phyloP scores from a whole-genome alignment of 2,113 vertebrate genomes.

The Gobius niger region DNA sequence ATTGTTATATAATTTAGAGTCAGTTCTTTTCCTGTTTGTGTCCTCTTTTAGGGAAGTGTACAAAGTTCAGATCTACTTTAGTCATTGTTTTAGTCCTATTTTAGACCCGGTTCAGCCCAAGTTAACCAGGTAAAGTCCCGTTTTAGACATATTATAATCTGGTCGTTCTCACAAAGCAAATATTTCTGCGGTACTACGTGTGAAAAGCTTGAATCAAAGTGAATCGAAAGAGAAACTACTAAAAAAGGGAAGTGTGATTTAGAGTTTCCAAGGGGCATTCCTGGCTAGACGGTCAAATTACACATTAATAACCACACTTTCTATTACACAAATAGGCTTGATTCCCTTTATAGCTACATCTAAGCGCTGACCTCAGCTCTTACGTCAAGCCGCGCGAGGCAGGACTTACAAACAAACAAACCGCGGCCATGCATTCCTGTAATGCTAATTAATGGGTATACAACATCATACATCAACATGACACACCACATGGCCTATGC shows the following conservation, averaged over 20 bases:
- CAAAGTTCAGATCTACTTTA: too few species aligned
- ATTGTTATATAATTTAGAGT: too few species aligned
- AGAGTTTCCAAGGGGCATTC: not conserved
- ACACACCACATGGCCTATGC: constrained; percentile 30
- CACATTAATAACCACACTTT: not conserved
- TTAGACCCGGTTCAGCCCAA: too few species aligned
- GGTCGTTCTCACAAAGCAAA: too few species aligned
- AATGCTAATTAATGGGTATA: constrained; percentile 34
- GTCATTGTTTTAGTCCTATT: too few species aligned
- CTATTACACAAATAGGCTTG: not conserved
- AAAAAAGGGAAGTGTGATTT: not conserved
- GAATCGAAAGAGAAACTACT: not conserved
- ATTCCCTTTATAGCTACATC: not conserved
- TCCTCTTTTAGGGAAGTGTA: too few species aligned
- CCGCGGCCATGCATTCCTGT: constrained; percentile 10
- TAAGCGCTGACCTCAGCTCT: constrained; percentile 10
- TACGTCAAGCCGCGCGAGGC: constrained; percentile 25
- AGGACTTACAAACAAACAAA: constrained; percentile 24
- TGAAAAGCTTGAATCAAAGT: too few species aligned
- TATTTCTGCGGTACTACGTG: too few species aligned
- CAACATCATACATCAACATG: constrained; percentile 40
- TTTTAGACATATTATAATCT: too few species aligned
- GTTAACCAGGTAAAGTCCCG: too few species aligned
- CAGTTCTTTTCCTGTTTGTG: too few species aligned
- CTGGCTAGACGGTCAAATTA: not conserved